Conservation (phyloP, 2,113 vertebrate species). For the Mus pahari region DNA sequence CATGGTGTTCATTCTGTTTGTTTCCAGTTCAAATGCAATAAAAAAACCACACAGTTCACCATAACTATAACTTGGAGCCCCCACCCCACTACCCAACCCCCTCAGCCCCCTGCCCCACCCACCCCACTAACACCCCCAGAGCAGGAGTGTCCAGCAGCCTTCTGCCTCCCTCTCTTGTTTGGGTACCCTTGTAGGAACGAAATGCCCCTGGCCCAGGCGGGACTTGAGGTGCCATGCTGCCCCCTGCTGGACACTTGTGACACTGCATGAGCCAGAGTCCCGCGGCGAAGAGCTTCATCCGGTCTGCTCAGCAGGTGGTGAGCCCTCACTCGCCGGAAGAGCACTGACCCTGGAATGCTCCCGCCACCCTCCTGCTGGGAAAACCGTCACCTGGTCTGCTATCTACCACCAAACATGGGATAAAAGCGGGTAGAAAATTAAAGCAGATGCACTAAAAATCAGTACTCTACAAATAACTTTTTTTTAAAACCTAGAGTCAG, state of each 20-base stretch:
- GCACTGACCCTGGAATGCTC: no score
- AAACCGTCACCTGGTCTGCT: background rate
- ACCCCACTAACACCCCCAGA: background rate
- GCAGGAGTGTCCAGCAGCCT: background rate
- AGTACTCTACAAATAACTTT: background rate
- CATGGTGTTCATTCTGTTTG: fast-evolving
- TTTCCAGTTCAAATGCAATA: background rate
- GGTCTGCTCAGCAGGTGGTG: background rate
- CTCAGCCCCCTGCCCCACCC: background rate
- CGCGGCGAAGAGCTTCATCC: fast-evolving
- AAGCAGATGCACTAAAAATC: background rate
- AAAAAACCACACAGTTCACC: no score
- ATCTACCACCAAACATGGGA: background rate
- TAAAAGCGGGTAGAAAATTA: background rate
- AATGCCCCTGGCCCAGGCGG: background rate
- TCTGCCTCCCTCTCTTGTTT: background rate
- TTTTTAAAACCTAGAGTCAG: background rate
- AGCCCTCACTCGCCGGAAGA: fast-evolving
- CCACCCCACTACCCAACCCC: no score
- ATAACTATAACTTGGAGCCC: background rate
- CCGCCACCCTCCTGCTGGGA: background rate
- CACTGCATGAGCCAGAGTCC: background rate
- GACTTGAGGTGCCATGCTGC: background rate
- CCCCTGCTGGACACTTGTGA: slow-evolving; percentile 45
- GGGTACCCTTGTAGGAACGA: no score